phyloP scores from a whole-genome alignment of 2,113 vertebrate genomes.

The Lophotis ruficrista region DNA sequence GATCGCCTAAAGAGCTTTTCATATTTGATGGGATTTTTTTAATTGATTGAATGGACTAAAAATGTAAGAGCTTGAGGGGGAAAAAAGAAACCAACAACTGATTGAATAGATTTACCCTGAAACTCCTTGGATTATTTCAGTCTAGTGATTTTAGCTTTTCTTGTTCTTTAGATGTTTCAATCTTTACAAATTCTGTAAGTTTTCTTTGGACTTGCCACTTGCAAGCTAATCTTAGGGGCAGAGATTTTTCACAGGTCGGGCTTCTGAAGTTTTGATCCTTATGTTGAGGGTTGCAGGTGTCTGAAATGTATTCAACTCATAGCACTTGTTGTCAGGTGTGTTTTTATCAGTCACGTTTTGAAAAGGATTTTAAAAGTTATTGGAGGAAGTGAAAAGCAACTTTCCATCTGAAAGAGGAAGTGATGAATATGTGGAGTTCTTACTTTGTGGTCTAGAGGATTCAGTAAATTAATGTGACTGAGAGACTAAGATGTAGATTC shows the following conservation, averaged over 20 bases:
- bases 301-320: accelerated
- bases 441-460: background rate
- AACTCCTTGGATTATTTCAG: background rate
- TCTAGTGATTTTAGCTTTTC: background rate
- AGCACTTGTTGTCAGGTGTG: background rate
- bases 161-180: background rate
- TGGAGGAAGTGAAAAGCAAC: background rate
- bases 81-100: background rate
- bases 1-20: background rate
- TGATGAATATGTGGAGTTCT: background rate
- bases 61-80: background rate
- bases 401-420: background rate
- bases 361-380: background rate
- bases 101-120: background rate
- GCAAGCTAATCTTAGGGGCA: background rate
- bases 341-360: background rate
- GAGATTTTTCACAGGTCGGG: background rate
- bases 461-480: background rate
- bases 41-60: background rate
- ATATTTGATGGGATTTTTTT: background rate
- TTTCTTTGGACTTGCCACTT: background rate
- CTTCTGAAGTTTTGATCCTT: background rate
- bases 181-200: background rate
- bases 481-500: background rate
- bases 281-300: background rate